A percentile compares a stretch with the other conserved stretches of the same genome.
phyloP scores from a whole-genome alignment of 2,113 vertebrate genomes.

The Sceloporus undulatus region DNA sequence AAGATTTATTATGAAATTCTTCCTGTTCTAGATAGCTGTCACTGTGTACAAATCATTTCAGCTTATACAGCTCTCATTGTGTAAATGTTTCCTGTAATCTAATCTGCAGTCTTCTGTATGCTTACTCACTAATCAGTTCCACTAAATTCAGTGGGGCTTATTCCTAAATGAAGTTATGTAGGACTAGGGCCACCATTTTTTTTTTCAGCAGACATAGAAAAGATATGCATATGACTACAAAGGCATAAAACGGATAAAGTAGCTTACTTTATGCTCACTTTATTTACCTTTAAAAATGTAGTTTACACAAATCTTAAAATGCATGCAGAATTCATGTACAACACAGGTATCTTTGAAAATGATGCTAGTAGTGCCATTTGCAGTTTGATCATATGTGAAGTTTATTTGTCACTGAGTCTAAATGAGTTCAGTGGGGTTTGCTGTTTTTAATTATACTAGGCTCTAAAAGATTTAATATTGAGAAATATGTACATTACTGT shows the following conservation, averaged over 20 bases:
- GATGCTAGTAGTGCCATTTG: too few relatives aligned
- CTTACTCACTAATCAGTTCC: background rate
- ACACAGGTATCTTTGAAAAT: background rate
- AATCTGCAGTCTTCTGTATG: background rate
- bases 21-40: background rate
- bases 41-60: background rate
- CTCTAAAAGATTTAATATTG: background rate
- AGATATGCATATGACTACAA: background rate
- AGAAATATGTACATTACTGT: background rate
- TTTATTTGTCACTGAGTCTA: background rate
- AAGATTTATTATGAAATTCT: conserved; percentile 35
- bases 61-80: background rate
- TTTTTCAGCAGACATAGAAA: background rate
- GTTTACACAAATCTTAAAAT: background rate
- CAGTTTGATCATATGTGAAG: background rate
- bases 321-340: background rate
- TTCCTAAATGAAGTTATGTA: background rate
- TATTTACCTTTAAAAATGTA: background rate
- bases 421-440: background rate
- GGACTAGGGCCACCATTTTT: background rate
- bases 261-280: background rate
- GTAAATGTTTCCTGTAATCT: conserved; percentile 4
- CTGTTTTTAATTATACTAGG: background rate
- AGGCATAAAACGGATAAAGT: background rate
- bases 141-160: background rate